A percentile compares a stretch with the other conserved stretches of the same genome.
Conservation (phyloP, 1,140 invertebrate genomes). For the Drosophila repletoides region DNA sequence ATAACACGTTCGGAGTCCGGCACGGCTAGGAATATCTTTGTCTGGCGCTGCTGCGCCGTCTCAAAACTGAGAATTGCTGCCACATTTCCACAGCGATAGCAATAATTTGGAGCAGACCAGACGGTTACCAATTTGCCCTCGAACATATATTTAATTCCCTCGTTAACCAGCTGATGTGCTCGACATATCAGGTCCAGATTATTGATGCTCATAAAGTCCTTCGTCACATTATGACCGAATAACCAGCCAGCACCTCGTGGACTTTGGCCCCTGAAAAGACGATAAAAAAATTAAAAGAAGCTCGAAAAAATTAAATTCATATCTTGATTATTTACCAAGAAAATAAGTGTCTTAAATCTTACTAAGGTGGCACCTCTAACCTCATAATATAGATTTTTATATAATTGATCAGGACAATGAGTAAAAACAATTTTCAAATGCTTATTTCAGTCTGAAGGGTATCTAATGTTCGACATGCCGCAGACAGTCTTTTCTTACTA, state of each 20-base stretch:
- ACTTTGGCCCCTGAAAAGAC: constrained; percentile 87
- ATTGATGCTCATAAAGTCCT: constrained; percentile 97
- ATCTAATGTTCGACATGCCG: no score
- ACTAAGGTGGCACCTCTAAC: no score
- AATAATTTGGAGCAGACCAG: constrained; percentile 98
- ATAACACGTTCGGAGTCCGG: constrained; percentile 96
- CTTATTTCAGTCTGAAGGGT: no score
- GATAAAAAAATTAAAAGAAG: background rate
- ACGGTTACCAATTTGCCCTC: constrained; percentile 96
- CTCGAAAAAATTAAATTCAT: background rate
- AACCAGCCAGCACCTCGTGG: constrained; percentile 97
- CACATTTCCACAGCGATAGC: constrained; percentile 96
- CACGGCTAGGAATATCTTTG: constrained; percentile 96
- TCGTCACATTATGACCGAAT: constrained; percentile 95
- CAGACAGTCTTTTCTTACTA: no score
- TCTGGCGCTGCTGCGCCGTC: constrained; percentile 88
- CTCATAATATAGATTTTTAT: no score
- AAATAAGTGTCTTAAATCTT: no score
- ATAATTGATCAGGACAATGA: no score
- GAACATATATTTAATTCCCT: constrained; percentile 98
- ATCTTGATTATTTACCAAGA: no score
- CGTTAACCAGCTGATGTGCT: constrained; percentile 98
- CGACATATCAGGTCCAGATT: constrained; percentile 94
- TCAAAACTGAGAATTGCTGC: constrained; percentile 94
- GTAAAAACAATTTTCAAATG: no score